Percentiles rank a stretch among this genome's conserved stretches.
Evolutionary conservation across 2,888 invertebrate species (phyloP).

Genomic region (Apocheima hispidaria): DNA sequence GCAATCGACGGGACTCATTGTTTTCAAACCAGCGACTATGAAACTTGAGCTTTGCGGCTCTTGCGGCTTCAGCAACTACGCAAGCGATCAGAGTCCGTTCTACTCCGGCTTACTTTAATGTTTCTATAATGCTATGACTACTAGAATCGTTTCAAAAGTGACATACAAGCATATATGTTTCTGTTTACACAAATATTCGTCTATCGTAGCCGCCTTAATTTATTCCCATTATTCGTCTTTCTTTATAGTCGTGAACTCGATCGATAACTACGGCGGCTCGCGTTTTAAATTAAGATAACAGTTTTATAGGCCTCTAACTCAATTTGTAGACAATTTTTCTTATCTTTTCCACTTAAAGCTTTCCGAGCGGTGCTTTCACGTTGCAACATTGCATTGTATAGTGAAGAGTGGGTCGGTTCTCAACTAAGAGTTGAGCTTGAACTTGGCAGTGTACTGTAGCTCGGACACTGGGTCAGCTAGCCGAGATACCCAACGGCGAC

Average conservation of each 20-base stretch:
- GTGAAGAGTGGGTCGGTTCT: conserved; percentile 52
- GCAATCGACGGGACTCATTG: conserved; percentile 66
- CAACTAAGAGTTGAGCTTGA: conserved; percentile 63
- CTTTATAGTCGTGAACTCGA: conserved; percentile 62
- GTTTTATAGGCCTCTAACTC: conserved; percentile 75
- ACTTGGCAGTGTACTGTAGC: conserved; percentile 63
- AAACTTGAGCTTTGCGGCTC: conserved; percentile 66
- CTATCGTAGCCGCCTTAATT: conserved; percentile 49
- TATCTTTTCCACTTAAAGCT: conserved; percentile 65
- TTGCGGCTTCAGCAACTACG: conserved; percentile 60
- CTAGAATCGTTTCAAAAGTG: conserved; percentile 19
- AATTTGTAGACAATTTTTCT: conserved; percentile 64
- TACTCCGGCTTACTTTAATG: conserved; percentile 45
- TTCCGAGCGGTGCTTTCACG: conserved; percentile 63
- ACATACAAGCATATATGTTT: conserved; percentile 25
- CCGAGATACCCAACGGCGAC: conserved; percentile 48
- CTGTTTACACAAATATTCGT: conserved; percentile 40
- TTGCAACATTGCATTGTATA: conserved; percentile 64
- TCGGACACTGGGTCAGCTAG: conserved; percentile 68
- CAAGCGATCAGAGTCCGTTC: conserved; percentile 44
- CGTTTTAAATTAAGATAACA: conserved; percentile 77
- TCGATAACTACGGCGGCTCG: conserved; percentile 64
- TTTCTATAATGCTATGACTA: conserved; percentile 41
- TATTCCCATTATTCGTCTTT: conserved; percentile 59
- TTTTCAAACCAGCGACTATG: conserved; percentile 67